These are phyloP conservation scores for Rallus limicola DNA, from an alignment of 2,113 vertebrate species.

Conservation along the genomic window DNA sequence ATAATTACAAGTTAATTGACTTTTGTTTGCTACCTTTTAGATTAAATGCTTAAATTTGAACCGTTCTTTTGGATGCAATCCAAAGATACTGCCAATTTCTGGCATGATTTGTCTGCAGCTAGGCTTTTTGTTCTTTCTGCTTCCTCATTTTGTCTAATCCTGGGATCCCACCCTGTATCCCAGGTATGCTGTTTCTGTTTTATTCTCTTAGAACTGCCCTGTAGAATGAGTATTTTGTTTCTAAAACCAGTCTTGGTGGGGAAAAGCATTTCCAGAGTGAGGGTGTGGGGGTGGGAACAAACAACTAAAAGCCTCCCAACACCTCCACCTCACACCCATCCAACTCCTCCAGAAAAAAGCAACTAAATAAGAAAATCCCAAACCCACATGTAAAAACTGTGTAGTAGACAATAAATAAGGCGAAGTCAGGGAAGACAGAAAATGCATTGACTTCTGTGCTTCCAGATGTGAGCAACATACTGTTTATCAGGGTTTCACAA, in stretches of 20 bases:
- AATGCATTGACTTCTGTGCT: not conserved
- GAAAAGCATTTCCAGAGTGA: not conserved
- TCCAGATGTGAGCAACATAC: not conserved
- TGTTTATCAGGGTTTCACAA: conserved; percentile 1
- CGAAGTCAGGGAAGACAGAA: not conserved
- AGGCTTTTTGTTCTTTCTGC: not conserved
- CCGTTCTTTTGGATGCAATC: not conserved
- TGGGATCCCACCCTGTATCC: not conserved
- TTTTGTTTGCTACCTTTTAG: not conserved
- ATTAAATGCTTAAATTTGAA: not conserved
- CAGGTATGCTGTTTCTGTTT: not conserved
- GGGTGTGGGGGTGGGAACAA: too few relatives aligned
- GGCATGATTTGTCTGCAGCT: not conserved
- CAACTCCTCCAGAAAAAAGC: too few relatives aligned
- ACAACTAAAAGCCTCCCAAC: too few relatives aligned
- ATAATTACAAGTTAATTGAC: not conserved
- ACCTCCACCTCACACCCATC: too few relatives aligned
- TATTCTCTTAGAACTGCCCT: not conserved
- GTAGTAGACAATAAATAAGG: not conserved
- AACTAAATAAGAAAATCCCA: not conserved
- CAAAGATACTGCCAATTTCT: not conserved
- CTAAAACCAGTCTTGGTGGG: not conserved
- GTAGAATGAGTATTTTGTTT: not conserved
- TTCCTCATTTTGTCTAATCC: not conserved
- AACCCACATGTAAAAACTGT: not conserved